A percentile compares a stretch with the other conserved stretches of the same genome.
Evolutionary conservation across 2,888 invertebrate genomes (phyloP).

Genomic region (Omphaloscelis lunosa): DNA sequence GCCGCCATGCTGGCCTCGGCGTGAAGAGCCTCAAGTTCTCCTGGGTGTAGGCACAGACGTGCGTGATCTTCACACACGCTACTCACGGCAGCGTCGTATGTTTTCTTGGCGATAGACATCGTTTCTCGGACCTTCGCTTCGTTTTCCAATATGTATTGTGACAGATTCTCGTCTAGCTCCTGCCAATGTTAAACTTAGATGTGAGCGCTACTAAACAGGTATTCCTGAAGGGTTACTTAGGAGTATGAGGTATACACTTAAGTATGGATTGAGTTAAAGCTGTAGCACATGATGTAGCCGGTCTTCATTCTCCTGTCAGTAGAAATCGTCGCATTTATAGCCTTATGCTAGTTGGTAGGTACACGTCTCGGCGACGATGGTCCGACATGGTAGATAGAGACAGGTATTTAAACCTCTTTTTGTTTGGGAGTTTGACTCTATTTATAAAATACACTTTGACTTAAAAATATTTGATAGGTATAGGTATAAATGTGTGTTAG

Average conservation of each 20-base stretch:
- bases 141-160: slow-evolving; percentile 65
- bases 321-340: neutral
- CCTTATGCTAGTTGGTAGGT: neutral
- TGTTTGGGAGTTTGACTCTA: too few species aligned
- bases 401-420: neutral
- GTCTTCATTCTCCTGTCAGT: neutral
- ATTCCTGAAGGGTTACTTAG: neutral
- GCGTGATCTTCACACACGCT: slow-evolving; percentile 49
- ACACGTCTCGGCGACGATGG: neutral
- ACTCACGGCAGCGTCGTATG: slow-evolving; percentile 61
- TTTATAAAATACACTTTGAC: too few species aligned
- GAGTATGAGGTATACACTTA: neutral
- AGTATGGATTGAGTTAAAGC: neutral
- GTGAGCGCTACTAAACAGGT: neutral
- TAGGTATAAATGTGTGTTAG: neutral
- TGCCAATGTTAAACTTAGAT: slow-evolving; percentile 36
- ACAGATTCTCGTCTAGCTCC: slow-evolving; percentile 68
- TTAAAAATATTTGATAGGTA: too few species aligned
- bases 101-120: slow-evolving; percentile 48
- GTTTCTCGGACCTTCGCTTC: slow-evolving; percentile 66
- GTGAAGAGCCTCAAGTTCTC: slow-evolving; percentile 42
- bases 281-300: neutral
- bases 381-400: neutral
- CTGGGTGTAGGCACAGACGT: slow-evolving; percentile 61
- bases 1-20: slow-evolving; percentile 19